Conservation (phyloP, 2,113 vertebrate genomes). For the Gopherus flavomarginatus region DNA sequence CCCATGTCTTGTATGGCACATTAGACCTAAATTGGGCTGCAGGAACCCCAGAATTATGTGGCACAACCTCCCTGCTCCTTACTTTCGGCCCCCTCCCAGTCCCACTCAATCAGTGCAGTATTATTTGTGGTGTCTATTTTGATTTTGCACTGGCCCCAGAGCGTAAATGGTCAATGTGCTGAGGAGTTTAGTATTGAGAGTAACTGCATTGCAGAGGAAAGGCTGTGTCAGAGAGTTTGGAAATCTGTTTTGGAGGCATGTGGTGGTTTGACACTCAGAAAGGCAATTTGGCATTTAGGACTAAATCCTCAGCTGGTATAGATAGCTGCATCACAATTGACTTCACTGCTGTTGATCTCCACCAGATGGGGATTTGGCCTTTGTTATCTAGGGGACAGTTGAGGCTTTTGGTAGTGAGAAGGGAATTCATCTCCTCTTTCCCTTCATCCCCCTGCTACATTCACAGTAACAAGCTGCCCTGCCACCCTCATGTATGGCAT, state of each 20-base stretch:
- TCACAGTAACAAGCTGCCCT: slow-evolving; percentile 21
- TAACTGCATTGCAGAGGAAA: not conserved
- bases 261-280: not conserved
- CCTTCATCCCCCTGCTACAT: not conserved
- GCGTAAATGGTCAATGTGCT: not conserved
- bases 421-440: slow-evolving; percentile 2
- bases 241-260: not conserved
- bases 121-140: not conserved
- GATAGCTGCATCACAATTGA: not conserved
- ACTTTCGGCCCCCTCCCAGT: not conserved
- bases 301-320: not conserved
- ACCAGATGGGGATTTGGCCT: not conserved
- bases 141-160: not conserved
- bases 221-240: not conserved
- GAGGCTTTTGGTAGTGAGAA: slow-evolving; percentile 13
- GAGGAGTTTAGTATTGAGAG: not conserved
- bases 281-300: not conserved
- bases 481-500: not conserved
- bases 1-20: not conserved
- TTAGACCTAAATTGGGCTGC: not conserved
- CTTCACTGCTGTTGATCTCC: not conserved
- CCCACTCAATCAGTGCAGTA: not conserved
- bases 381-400: not conserved
- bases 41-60: not conserved
- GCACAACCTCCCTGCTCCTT: not conserved